Evolutionary conservation across 2,113 vertebrate genomes (phyloP), one percentile per base, ranked within the genome.

Genomic region (Caracal caracal): DNA sequence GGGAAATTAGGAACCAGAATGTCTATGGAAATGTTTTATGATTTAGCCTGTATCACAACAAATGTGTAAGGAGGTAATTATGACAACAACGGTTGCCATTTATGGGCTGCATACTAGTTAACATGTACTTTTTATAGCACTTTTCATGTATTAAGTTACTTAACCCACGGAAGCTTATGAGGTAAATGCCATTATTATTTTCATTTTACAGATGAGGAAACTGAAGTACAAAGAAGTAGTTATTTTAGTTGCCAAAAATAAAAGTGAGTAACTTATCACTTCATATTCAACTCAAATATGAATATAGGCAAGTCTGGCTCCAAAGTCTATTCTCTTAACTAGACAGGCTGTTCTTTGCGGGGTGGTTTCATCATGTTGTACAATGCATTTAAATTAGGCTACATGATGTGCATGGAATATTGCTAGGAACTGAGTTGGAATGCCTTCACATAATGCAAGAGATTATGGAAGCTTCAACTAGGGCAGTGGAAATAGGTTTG

Each of bases 121-220:
- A 17, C 47, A 79, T 63, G 5, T 3, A 68, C 24, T 76, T 73
- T 88, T 87, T 37, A 73, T 95, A 73, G 13, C 4, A 88, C 87
- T 76, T 92, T 81, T 43, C 1, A n/a, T 51, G 20, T 63, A 47
- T 68, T 76, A 95, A 56, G 59, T 81, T 96, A 53, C 40, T 92
- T 75, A 91, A 49, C 89, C 6, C 12, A 35, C n/a, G 11, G 73
- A 76, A 80, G 20, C 28, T 94, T 96, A 37, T 87, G 59, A 84
- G 15, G 17, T 86, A 96, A n/a, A 9, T 19, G 65, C 13, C 37
- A 63, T 80, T 80, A 47, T 83, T 85, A 86, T 79, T 47, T 94
- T 95, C 51, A 86, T 90, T 59, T 91, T 66, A 63, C 5, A 91
- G 40, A 91, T 96, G 24, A 81, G 61, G 61, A 90, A 94, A 92